Evolutionary conservation across 2,888 invertebrate species (phyloP).

Genomic region (Gymnocheta viridis): DNA sequence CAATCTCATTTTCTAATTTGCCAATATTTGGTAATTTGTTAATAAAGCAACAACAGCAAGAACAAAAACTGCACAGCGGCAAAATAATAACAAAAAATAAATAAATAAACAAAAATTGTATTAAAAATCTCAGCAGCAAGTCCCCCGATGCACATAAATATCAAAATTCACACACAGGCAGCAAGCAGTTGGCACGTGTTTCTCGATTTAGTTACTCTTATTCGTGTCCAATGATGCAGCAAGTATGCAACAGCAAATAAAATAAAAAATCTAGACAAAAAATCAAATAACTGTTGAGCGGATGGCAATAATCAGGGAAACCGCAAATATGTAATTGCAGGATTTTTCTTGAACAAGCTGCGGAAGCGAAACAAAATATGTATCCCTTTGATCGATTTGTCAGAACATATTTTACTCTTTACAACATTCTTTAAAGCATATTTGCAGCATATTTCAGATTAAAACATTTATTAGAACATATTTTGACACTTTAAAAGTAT

Average conservation of each 20-base stretch:
- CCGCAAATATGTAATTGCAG: background rate
- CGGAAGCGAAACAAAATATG: too few species aligned
- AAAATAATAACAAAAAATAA: background rate
- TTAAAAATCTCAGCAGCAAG: slow-evolving; percentile 43
- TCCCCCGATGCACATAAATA: slow-evolving; percentile 37
- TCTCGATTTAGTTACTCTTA: slow-evolving; percentile 1
- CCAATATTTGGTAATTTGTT: slow-evolving; percentile 44
- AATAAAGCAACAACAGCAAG: background rate
- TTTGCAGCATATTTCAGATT: too few species aligned
- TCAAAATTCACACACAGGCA: background rate
- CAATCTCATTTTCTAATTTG: slow-evolving; percentile 29
- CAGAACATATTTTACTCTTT: too few species aligned
- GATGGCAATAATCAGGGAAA: background rate
- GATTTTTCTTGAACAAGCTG: too few species aligned
- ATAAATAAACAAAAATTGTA: slow-evolving; percentile 40
- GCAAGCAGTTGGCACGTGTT: slow-evolving; percentile 52
- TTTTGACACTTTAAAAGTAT: too few species aligned
- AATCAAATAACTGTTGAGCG: slow-evolving; percentile 12
- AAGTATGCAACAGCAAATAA: background rate
- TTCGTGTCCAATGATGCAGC: slow-evolving; percentile 5
- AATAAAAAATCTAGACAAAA: slow-evolving; percentile 7
- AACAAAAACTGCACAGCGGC: background rate
- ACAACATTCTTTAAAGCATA: too few species aligned
- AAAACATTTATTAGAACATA: too few species aligned
- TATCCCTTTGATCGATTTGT: too few species aligned